Percentiles rank a stretch among this genome's conserved stretches.
Conservation (phyloP, 2,113 vertebrate genomes). For the Naja naja region DNA sequence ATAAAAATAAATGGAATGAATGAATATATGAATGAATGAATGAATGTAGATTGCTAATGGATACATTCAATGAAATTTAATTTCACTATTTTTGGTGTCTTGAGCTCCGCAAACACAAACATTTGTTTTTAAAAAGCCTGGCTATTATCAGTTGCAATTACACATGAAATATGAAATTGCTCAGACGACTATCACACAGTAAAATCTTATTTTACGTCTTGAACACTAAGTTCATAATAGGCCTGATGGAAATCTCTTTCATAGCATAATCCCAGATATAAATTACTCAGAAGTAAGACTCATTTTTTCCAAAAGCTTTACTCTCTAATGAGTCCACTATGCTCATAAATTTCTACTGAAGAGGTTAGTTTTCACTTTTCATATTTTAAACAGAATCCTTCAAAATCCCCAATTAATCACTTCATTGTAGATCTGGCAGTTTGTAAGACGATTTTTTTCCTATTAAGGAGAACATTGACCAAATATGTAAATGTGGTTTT, state of each 20-base stretch:
- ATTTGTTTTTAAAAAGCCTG: background rate
- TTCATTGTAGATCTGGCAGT: background rate
- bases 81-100: background rate
- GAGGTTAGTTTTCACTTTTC: background rate
- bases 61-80: background rate
- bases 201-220: background rate
- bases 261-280: background rate
- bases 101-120: background rate
- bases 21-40: background rate
- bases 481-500: conserved; percentile 2
- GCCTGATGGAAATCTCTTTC: background rate
- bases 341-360: background rate
- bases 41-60: background rate
- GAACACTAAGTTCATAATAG: background rate
- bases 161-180: background rate
- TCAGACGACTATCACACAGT: background rate
- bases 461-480: background rate
- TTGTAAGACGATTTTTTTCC: background rate
- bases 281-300: background rate
- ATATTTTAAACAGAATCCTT: background rate
- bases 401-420: background rate
- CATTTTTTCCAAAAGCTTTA: background rate
- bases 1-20: background rate
- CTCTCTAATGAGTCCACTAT: no score
- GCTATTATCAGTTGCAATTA: background rate